A percentile compares a stretch with the other conserved stretches of the same genome.
These are phyloP conservation scores for Caranx ignobilis DNA, from an alignment of 2,113 vertebrate species.

Conservation along the genomic window DNA sequence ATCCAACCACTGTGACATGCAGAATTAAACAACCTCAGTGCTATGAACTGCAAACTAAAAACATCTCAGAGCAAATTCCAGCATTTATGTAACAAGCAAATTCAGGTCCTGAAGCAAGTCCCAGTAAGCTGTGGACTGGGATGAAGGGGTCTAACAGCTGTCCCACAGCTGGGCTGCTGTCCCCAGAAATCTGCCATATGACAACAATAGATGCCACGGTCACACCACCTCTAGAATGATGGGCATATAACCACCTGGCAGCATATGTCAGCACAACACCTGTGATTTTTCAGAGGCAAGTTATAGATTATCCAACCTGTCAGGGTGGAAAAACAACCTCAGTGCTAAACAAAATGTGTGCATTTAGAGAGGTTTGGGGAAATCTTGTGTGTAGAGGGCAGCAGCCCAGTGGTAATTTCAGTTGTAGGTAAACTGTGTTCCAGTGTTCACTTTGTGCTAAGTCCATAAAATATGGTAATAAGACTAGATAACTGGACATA, in stretches of 20 bases:
- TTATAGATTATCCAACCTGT: not conserved
- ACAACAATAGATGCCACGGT: conserved; percentile 38
- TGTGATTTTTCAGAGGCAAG: conserved; percentile 22
- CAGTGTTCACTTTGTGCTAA: not conserved
- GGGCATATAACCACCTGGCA: conserved; percentile 38
- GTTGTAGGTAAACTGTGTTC: not conserved
- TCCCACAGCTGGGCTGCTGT: conserved; percentile 61
- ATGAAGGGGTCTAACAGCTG: conserved; percentile 60
- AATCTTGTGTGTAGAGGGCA: not conserved
- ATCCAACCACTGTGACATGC: not conserved
- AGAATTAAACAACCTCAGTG: too few relatives aligned
- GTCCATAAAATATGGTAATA: conserved; percentile 58
- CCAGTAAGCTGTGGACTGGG: conserved; percentile 34
- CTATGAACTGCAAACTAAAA: not conserved
- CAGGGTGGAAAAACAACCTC: not conserved
- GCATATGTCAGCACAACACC: conserved; percentile 48
- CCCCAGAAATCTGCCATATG: conserved; percentile 50
- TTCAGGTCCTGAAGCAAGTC: not conserved
- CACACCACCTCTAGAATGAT: conserved; percentile 25
- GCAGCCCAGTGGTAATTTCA: not conserved
- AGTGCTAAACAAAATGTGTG: not conserved
- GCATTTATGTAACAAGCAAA: not conserved
- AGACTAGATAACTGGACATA: conserved; percentile 27
- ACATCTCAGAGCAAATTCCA: not conserved
- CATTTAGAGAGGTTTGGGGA: not conserved